These are phyloP conservation scores for Ptiloglossa arizonensis DNA, from an alignment of 1,140 invertebrate species.

Conservation along the genomic window DNA sequence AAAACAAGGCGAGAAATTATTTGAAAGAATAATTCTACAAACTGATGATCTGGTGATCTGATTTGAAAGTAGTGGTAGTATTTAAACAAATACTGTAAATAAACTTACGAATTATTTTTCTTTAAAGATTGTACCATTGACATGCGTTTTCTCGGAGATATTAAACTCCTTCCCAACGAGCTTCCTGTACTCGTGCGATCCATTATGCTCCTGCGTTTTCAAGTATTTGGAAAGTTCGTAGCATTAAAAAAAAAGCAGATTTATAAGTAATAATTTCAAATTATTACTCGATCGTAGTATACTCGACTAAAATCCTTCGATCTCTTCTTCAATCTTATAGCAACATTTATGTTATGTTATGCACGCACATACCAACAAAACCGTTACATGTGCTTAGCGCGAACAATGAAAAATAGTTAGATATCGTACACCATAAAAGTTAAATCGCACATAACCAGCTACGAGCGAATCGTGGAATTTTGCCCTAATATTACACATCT, in stretches of 20 bases:
- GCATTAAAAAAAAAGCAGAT: neutral
- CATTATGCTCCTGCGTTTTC: slow-evolving; percentile 54
- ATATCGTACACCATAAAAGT: too few relatives aligned
- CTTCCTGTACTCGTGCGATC: slow-evolving; percentile 66
- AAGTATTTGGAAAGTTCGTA: too few relatives aligned
- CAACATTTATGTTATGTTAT: neutral
- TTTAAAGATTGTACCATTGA: slow-evolving; percentile 78
- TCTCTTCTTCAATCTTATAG: neutral
- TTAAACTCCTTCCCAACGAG: slow-evolving; percentile 57
- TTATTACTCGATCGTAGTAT: neutral
- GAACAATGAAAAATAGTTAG: neutral
- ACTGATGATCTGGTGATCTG: neutral
- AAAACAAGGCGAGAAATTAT: slow-evolving; percentile 48
- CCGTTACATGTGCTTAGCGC: slow-evolving; percentile 22
- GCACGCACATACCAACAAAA: neutral
- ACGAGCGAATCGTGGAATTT: too few relatives aligned
- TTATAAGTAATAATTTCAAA: neutral
- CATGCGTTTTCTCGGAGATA: slow-evolving; percentile 74
- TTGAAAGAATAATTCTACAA: neutral
- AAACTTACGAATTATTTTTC: slow-evolving; percentile 76
- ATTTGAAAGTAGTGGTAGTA: too few relatives aligned
- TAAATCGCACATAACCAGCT: too few relatives aligned
- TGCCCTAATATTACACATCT: too few relatives aligned
- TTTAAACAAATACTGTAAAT: neutral
- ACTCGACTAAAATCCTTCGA: neutral